These are phyloP conservation scores for Paedocypris sp. DNA, from an alignment of 2,113 vertebrate species.

Conservation along the genomic window DNA sequence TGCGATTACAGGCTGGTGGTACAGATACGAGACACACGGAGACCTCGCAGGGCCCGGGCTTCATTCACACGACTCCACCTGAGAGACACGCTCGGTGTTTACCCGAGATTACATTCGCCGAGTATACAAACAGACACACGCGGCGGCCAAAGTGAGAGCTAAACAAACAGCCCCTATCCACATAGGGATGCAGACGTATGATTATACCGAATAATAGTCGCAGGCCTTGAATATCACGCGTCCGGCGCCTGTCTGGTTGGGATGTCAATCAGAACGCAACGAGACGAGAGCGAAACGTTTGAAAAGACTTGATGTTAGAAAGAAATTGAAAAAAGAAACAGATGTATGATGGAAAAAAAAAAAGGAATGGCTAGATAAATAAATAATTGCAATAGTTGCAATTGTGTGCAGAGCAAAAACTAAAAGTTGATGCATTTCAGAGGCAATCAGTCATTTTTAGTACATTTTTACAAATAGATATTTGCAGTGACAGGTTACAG, in stretches of 20 bases:
- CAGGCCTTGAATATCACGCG: slow-evolving; percentile 28
- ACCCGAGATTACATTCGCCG: slow-evolving; percentile 49
- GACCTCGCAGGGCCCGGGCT: slow-evolving; percentile 16
- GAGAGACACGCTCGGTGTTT: slow-evolving; percentile 48
- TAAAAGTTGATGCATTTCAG: too few relatives aligned
- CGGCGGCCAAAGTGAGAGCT: slow-evolving; percentile 31
- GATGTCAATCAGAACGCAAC: slow-evolving; percentile 29
- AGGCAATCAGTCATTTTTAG: too few relatives aligned
- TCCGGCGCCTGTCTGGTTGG: slow-evolving; percentile 33
- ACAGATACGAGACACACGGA: slow-evolving; percentile 15
- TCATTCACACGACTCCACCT: slow-evolving; percentile 48
- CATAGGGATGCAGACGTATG: slow-evolving; percentile 41
- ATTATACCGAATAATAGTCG: slow-evolving; percentile 39
- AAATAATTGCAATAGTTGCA: too few relatives aligned
- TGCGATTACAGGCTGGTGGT: not conserved
- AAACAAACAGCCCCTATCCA: slow-evolving; percentile 48
- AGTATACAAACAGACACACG: slow-evolving; percentile 37
- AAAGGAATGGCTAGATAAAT: too few relatives aligned
- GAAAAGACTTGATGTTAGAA: slow-evolving; percentile 1
- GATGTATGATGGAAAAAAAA: not conserved
- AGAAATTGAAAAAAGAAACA: not conserved
- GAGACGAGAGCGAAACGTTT: slow-evolving; percentile 26
- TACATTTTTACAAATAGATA: too few relatives aligned
- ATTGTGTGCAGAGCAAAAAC: too few relatives aligned
- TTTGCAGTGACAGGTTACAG: too few relatives aligned